Conservation (phyloP, 1,140 invertebrate species). For the Steinernema feltiae region DNA sequence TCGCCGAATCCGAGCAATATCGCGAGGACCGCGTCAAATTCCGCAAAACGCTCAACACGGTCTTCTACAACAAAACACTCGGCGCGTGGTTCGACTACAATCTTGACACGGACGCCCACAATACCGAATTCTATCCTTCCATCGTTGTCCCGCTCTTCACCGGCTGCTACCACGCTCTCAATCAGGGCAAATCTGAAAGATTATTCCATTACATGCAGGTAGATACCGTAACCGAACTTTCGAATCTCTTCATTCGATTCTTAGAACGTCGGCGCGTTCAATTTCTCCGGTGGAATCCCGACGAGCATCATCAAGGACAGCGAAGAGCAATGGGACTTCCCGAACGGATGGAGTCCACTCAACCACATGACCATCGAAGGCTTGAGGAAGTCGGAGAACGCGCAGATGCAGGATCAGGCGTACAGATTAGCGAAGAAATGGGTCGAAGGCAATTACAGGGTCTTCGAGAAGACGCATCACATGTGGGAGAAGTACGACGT, state of each 20-base stretch:
- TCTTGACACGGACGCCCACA: constrained; percentile 64
- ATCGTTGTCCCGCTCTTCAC: constrained; percentile 78
- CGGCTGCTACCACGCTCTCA: constrained; percentile 54
- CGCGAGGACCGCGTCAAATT: constrained; percentile 65
- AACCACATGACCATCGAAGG: constrained; percentile 75
- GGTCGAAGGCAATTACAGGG: constrained; percentile 75
- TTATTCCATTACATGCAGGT: constrained; percentile 37
- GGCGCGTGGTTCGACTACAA: constrained; percentile 82
- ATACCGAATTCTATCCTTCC: constrained; percentile 71
- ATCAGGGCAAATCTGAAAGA: constrained; percentile 25
- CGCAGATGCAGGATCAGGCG: constrained; percentile 65
- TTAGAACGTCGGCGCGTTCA: constrained; percentile 30
- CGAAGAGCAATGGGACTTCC: constrained; percentile 58
- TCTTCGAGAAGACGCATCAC: constrained; percentile 67
- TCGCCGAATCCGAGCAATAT: constrained; percentile 64
- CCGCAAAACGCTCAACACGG: constrained; percentile 67
- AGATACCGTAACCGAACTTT: too few species aligned
- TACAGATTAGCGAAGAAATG: constrained; percentile 72
- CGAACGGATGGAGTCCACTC: constrained; percentile 67
- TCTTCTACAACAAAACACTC: constrained; percentile 78
- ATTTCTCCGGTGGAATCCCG: constrained; percentile 47
- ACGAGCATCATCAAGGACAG: constrained; percentile 57
- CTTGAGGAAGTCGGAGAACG: constrained; percentile 60
- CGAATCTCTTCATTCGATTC: neutral
- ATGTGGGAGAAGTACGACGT: constrained; percentile 63